A percentile compares a stretch with the other conserved stretches of the same genome.
Evolutionary conservation across 2,888 invertebrate genomes (phyloP).

Genomic region (Notodonta ziczac): DNA sequence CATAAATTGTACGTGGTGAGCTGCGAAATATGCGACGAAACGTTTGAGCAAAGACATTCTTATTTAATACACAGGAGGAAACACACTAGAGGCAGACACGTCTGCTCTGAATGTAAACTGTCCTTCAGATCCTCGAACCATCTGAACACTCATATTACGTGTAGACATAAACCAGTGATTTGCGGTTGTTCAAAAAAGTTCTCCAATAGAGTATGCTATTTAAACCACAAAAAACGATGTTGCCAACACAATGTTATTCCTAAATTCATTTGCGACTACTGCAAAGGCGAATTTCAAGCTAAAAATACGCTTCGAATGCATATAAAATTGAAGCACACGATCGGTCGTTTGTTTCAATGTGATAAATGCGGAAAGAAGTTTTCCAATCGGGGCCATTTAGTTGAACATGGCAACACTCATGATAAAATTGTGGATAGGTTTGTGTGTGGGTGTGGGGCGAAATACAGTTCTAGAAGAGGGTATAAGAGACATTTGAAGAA

Average conservation of each 20-base stretch:
- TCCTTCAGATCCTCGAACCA: slow-evolving; percentile 35
- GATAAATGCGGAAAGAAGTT: slow-evolving; percentile 58
- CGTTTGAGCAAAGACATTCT: slow-evolving; percentile 32
- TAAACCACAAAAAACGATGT: slow-evolving; percentile 43
- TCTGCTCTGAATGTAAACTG: slow-evolving; percentile 50
- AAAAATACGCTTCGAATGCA: slow-evolving; percentile 46
- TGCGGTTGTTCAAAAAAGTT: slow-evolving; percentile 53
- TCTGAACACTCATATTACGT: slow-evolving; percentile 40
- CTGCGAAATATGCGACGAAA: slow-evolving; percentile 46
- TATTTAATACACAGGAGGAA: slow-evolving; percentile 32
- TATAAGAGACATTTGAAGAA: slow-evolving; percentile 49
- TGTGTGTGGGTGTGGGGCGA: slow-evolving; percentile 50
- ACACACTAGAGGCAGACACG: slow-evolving; percentile 28
- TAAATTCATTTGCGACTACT: slow-evolving; percentile 56
- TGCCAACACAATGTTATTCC: slow-evolving; percentile 4
- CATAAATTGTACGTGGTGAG: slow-evolving; percentile 36
- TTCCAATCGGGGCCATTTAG: slow-evolving; percentile 39
- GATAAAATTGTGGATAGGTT: slow-evolving; percentile 48
- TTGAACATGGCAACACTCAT: slow-evolving; percentile 56
- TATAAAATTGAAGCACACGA: slow-evolving; percentile 45
- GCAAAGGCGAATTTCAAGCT: slow-evolving; percentile 40
- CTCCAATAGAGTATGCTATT: slow-evolving; percentile 48
- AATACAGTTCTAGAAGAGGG: slow-evolving; percentile 53
- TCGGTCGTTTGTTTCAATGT: slow-evolving; percentile 43
- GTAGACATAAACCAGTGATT: slow-evolving; percentile 37